Evolutionary conservation across 2,113 vertebrate genomes (phyloP).

Genomic region (Cygnus buccinator): DNA sequence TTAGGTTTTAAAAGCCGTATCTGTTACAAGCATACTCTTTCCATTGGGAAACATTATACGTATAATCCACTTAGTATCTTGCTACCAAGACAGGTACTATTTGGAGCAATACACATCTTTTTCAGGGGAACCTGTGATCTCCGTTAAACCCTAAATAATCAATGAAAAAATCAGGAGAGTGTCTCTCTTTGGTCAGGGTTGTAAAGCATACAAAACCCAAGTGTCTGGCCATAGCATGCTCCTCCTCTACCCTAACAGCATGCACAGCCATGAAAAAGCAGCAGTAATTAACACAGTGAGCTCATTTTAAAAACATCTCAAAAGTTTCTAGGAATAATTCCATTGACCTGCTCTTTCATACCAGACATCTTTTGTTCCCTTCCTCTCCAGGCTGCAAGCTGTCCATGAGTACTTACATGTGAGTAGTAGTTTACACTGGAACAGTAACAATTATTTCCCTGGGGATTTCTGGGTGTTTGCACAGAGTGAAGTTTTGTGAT

Average conservation of each 20-base stretch:
- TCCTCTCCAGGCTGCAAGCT: background rate
- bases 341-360: constrained; percentile 49
- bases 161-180: background rate
- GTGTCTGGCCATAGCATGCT: background rate
- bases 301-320: constrained; percentile 47
- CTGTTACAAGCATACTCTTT: background rate
- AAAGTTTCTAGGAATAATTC: constrained; percentile 39
- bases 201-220: background rate
- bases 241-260: background rate
- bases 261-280: background rate
- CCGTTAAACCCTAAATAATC: background rate
- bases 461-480: background rate
- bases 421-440: background rate
- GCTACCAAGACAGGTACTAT: background rate
- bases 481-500: background rate
- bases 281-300: constrained; percentile 17
- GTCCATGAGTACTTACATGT: background rate
- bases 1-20: background rate
- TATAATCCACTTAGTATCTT: constrained; percentile 7
- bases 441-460: background rate
- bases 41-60: background rate
- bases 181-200: background rate
- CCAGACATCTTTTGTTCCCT: constrained; percentile 27
- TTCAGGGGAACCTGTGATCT: background rate
- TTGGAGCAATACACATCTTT: background rate